Base-by-base conservation (phyloP, 2,888 invertebrate species). In the Urechis unicinctus region DNA sequence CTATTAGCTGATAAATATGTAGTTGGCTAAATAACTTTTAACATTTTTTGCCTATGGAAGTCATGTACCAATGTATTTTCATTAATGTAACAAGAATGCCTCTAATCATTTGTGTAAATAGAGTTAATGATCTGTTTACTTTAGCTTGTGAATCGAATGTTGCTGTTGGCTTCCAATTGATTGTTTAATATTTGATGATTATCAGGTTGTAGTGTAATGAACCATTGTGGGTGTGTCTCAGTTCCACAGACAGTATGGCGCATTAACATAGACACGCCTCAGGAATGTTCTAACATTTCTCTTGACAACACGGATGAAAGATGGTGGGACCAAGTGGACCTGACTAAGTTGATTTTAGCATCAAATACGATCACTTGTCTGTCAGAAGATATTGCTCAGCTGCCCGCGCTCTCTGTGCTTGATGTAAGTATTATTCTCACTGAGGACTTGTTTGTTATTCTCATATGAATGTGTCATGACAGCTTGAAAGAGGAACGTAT, bases 251-350 rank as follows among this genome's bases (percentile, higher is more conserved):
- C 67, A 53, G 79, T 81, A 17, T 81, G 79, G 79, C 70, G 71
- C 49, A 69, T 81, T 26, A 78, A 80, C 61, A 61, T 73, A n/a
- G 74, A 79, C 59, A 72, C 78, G 22, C 72, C 74, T 21, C 76
- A 77, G 55, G 80, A 80, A 58, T 69, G 72, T 1, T 74, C 74
- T 62, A 69, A 68, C 36, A 66, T 77, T 5, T 67, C 72, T 2
- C 57, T 77, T 56, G 75, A 74, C 55, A 67, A 67, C 30, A 53
- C 68, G 5, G 76, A 76, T 54, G 78, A 78, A 30, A 72, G 78
- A 24, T 73, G 77, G 71, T 93, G 92, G 92, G 89, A 88, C 73
- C 85, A 86, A 68, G 85, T 86, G 66, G 86, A 88, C 1, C 79
- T 93, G 25, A 86, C 84, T 59, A 85, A 84, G 67, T 81, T 93